Evolutionary conservation across 2,888 invertebrate genomes (phyloP).

Genomic region (Volucella bombylans): DNA sequence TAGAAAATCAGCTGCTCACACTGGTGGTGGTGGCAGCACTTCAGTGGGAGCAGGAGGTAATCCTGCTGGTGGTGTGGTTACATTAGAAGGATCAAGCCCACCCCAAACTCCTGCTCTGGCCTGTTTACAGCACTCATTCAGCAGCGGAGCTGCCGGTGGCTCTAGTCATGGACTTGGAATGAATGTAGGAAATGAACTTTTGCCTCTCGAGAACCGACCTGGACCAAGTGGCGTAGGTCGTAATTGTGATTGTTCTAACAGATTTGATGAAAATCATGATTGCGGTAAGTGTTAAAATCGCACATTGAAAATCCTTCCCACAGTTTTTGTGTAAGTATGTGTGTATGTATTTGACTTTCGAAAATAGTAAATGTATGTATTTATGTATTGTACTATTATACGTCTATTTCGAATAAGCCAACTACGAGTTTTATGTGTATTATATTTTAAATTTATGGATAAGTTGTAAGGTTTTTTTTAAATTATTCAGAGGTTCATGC

Average conservation of each 20-base stretch:
- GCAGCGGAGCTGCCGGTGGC: slow-evolving; percentile 11
- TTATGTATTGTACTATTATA: no score
- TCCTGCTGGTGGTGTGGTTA: slow-evolving; percentile 54
- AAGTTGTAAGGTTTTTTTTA: neutral
- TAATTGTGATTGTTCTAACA: slow-evolving; percentile 29
- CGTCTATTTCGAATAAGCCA: no score
- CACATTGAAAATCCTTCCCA: neutral
- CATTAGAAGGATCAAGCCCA: slow-evolving; percentile 25
- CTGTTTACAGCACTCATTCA: slow-evolving; percentile 30
- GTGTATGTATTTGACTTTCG: neutral
- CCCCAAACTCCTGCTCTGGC: slow-evolving; percentile 51
- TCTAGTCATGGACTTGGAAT: slow-evolving; percentile 40
- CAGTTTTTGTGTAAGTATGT: neutral
- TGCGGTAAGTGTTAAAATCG: slow-evolving; percentile 63
- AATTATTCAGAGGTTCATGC: neutral
- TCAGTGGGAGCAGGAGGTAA: slow-evolving; percentile 48
- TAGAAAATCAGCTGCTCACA: slow-evolving; percentile 76
- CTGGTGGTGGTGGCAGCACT: slow-evolving; percentile 65
- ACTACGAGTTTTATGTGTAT: no score
- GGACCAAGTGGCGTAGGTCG: slow-evolving; percentile 31
- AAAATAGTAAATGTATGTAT: no score
- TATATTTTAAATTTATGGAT: no score
- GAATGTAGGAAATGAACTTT: slow-evolving; percentile 35
- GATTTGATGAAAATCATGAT: slow-evolving; percentile 44
- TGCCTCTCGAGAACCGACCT: slow-evolving; percentile 29